phyloP scores from a whole-genome alignment of 2,888 invertebrate genomes.

The Pseudococcus jackbeardsleyi region DNA sequence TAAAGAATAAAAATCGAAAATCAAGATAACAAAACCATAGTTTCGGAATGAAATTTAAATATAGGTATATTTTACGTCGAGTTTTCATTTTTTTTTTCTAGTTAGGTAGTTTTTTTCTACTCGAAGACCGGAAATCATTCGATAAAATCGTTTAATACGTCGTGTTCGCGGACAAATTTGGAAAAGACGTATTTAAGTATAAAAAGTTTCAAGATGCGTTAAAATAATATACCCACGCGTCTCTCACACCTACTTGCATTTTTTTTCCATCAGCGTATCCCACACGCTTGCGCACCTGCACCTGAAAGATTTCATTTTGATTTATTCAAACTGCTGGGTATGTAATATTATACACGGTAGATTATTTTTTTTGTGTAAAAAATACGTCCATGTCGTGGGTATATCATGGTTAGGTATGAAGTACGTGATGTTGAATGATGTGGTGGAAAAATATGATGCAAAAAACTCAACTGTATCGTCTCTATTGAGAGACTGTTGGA shows the following conservation, averaged over 20 bases:
- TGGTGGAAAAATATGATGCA: not conserved
- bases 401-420: not conserved
- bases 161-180: slow-evolving; percentile 37
- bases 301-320: slow-evolving; percentile 36
- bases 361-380: not conserved
- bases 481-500: not conserved
- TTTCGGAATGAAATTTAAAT: not conserved
- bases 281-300: slow-evolving; percentile 36
- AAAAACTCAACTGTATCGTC: not conserved
- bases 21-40: slow-evolving; percentile 27
- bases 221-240: slow-evolving; percentile 39
- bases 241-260: slow-evolving; percentile 45
- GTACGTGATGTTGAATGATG: not conserved
- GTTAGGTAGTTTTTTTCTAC: not conserved
- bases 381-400: not conserved
- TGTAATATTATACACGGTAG: not conserved
- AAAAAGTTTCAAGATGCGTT: slow-evolving; percentile 24
- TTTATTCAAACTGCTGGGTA: not conserved
- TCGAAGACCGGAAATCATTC: not conserved
- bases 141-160: not conserved
- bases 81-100: slow-evolving; percentile 4
- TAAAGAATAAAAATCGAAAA: slow-evolving; percentile 15
- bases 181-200: slow-evolving; percentile 17
- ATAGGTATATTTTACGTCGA: not conserved
- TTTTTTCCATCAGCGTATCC: slow-evolving; percentile 22